Evolutionary conservation across 2,888 invertebrate genomes (phyloP).

Genomic region (Creontiades dilutus): DNA sequence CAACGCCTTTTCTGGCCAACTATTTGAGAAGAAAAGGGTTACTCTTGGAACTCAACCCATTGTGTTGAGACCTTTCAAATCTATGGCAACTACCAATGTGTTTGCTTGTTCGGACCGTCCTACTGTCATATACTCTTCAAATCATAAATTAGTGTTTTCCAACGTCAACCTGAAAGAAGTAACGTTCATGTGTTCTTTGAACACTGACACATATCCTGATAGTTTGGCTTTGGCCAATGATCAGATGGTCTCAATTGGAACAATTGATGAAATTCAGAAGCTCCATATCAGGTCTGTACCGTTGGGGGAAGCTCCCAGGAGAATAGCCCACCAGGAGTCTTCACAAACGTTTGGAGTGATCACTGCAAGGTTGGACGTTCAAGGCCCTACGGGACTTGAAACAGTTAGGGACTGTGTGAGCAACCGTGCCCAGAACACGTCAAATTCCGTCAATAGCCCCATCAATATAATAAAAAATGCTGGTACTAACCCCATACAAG

Average conservation of each 20-base stretch:
- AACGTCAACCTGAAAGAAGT: constrained; percentile 97
- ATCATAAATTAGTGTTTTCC: constrained; percentile 98
- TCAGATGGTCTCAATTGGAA: constrained; percentile 94
- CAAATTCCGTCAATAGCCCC: constrained; percentile 80
- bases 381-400: constrained; percentile 85
- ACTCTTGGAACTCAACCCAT: constrained; percentile 98
- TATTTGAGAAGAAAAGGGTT: constrained; percentile 95
- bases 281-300: constrained; percentile 97
- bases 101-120: constrained; percentile 99
- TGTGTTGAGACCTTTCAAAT: constrained; percentile 92
- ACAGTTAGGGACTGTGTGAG: constrained; percentile 85
- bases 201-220: constrained; percentile 96
- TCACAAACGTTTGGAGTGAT: constrained; percentile 96
- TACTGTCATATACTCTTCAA: constrained; percentile 99
- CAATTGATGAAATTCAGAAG: constrained; percentile 99
- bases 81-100: constrained; percentile 95
- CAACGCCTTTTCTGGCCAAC: constrained; percentile 85
- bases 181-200: constrained; percentile 98
- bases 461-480: constrained; percentile 77
- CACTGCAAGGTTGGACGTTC: constrained; percentile 92
- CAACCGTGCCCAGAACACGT: constrained; percentile 85
- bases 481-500: constrained; percentile 77
- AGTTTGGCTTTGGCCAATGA: constrained; percentile 93
- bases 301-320: constrained; percentile 94
- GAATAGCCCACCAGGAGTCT: constrained; percentile 96